phyloP scores from a whole-genome alignment of 2,113 vertebrate species.

The Fregetta grallaria region DNA sequence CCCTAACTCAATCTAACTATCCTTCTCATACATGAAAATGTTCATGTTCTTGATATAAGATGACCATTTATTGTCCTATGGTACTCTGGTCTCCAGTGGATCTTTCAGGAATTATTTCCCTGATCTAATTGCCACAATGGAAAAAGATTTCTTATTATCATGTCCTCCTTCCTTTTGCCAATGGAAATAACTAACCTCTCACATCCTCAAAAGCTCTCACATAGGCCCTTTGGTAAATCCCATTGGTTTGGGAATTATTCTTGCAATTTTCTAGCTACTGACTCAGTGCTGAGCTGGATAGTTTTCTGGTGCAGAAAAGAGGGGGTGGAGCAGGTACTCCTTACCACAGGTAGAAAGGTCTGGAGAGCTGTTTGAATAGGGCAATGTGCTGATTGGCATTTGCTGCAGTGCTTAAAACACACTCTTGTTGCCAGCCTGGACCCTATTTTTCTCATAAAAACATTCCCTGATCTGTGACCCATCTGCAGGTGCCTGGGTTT shows the following conservation, averaged over 20 bases:
- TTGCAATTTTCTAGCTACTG: background rate
- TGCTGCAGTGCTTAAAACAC: background rate
- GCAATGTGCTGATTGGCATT: background rate
- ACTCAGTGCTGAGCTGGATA: background rate
- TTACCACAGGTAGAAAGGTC: background rate
- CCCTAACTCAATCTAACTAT: background rate
- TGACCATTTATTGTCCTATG: background rate
- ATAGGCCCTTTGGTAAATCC: background rate
- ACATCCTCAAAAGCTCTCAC: background rate
- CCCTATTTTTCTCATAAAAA: background rate
- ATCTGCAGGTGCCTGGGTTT: background rate
- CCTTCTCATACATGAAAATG: background rate
- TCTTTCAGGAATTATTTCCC: background rate
- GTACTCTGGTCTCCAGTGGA: background rate
- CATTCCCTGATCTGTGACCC: background rate
- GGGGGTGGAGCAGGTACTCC: background rate
- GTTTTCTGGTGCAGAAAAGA: background rate
- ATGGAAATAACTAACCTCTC: background rate
- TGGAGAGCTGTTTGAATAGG: background rate
- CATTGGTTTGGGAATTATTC: background rate
- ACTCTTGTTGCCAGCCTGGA: background rate
- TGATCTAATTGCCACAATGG: background rate
- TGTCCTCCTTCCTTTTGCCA: background rate
- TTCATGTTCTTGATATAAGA: background rate
- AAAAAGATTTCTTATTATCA: background rate